Conservation (phyloP, 2,797 vertebrate genomes). For the Cynodonichthys magdalenae region DNA sequence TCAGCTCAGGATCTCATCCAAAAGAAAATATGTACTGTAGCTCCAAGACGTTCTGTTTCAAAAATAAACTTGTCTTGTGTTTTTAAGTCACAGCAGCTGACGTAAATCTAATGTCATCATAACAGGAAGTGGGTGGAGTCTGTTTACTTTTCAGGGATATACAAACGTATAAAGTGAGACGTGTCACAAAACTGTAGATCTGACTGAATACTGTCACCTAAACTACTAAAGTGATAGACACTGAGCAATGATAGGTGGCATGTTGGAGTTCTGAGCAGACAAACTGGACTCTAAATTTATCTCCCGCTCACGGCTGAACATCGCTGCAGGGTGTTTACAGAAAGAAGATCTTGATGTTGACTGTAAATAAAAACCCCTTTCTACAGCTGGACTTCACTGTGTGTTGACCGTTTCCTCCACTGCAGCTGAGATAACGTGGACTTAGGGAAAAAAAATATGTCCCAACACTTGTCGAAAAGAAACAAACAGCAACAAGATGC, state of each 20-base stretch:
- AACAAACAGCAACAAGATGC: constrained; percentile 13
- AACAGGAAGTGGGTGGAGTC: neutral
- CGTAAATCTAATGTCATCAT: neutral
- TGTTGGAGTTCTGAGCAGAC: neutral
- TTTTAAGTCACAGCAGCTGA: neutral
- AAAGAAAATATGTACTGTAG: neutral
- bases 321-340: neutral
- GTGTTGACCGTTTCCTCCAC: neutral
- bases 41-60: neutral
- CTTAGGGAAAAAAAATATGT: neutral
- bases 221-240: neutral
- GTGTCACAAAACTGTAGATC: neutral
- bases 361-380: constrained; percentile 16
- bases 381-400: neutral
- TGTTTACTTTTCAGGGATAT: neutral
- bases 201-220: neutral
- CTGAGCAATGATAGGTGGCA: neutral
- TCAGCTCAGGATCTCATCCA: neutral
- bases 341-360: constrained; percentile 9
- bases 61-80: neutral
- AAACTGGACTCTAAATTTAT: neutral
- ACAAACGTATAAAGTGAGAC: neutral
- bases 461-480: constrained; percentile 3
- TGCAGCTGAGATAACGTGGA: neutral
- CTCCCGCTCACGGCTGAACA: neutral